These are phyloP conservation scores for Dasysyrphus albostriatus DNA, from an alignment of 2,888 invertebrate species.

Conservation along the genomic window DNA sequence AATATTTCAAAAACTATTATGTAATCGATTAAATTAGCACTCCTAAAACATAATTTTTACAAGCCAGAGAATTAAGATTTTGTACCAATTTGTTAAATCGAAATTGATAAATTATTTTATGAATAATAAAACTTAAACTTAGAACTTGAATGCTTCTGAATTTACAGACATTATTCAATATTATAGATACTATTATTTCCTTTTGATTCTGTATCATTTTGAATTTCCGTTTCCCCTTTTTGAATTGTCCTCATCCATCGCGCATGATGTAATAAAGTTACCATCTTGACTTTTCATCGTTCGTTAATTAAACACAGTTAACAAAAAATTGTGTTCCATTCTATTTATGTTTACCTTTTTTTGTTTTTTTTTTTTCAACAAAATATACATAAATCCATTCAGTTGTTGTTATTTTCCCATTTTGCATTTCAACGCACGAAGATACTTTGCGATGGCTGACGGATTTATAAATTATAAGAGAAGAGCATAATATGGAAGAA, in stretches of 20 bases:
- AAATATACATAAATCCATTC: background rate
- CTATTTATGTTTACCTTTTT: slow-evolving; percentile 1
- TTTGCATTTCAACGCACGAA: slow-evolving; percentile 46
- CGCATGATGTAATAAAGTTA: slow-evolving; percentile 28
- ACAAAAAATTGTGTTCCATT: slow-evolving; percentile 17
- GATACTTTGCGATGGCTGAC: slow-evolving; percentile 54
- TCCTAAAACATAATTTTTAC: too few relatives aligned
- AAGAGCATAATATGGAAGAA: slow-evolving; percentile 14
- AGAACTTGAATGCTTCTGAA: too few relatives aligned
- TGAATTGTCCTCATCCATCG: background rate
- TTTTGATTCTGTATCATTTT: too few relatives aligned
- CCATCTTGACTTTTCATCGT: slow-evolving; percentile 35
- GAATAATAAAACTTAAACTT: too few relatives aligned
- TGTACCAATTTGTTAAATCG: too few relatives aligned
- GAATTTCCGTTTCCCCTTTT: background rate
- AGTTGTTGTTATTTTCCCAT: background rate
- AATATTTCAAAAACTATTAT: too few relatives aligned
- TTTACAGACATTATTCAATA: too few relatives aligned
- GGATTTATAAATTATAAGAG: slow-evolving; percentile 55
- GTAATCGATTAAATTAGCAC: too few relatives aligned
- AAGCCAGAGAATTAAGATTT: too few relatives aligned
- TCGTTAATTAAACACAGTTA: slow-evolving; percentile 59
- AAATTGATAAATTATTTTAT: too few relatives aligned
- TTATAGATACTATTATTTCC: too few relatives aligned
- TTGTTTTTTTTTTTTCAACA: slow-evolving; percentile 1